Evolutionary conservation across 2,113 vertebrate genomes (phyloP).

Genomic region (Oceanites oceanicus): DNA sequence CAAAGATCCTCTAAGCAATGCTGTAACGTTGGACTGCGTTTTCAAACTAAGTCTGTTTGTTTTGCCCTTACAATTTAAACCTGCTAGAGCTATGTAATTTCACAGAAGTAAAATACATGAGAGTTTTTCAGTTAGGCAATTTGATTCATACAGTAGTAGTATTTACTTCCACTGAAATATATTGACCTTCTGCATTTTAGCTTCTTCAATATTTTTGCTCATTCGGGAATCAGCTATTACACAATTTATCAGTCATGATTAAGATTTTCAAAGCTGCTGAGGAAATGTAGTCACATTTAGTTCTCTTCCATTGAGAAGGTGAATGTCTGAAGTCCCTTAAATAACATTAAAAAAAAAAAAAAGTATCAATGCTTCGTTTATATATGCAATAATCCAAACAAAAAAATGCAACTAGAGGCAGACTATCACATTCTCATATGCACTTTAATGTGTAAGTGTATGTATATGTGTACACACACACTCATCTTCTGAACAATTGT

Average conservation of each 20-base stretch:
- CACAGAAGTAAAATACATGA: neutral
- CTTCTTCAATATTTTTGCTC: neutral
- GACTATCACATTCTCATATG: neutral
- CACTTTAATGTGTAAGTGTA: accelerated
- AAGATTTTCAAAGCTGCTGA: constrained; percentile 23
- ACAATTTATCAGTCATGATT: neutral
- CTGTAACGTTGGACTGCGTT: neutral
- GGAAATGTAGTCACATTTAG: neutral
- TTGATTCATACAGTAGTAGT: neutral
- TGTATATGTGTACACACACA: neutral
- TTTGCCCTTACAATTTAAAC: neutral
- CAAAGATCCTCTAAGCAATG: neutral
- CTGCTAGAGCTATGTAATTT: neutral
- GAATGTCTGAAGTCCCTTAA: neutral
- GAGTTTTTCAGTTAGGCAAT: neutral
- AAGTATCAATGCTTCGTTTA: accelerated
- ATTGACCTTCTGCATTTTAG: neutral
- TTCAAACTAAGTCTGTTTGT: neutral
- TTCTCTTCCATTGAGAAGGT: neutral
- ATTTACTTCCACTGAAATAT: neutral
- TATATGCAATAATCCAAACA: neutral
- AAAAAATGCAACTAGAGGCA: neutral
- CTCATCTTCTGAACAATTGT: neutral
- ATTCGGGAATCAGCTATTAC: neutral
- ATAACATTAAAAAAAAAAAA: neutral